Conservation (phyloP, 2,113 vertebrate species). For the Panurus biarmicus region DNA sequence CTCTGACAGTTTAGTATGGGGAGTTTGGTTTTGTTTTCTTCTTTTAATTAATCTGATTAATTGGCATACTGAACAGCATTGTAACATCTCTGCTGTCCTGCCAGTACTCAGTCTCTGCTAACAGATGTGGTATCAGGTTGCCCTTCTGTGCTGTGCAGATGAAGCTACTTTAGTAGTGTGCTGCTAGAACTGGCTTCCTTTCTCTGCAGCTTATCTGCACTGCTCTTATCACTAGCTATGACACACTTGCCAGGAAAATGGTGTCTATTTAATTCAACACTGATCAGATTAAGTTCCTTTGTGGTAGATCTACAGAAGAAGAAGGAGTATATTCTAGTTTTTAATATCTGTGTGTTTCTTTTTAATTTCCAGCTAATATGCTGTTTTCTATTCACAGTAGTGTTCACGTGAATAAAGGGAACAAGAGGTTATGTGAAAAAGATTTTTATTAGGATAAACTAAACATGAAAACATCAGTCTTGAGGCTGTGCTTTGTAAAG, state of each 20-base stretch:
- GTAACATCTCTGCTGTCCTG: not conserved
- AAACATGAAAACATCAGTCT: not conserved
- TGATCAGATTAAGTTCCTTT: slow-evolving; percentile 39
- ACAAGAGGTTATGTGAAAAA: not conserved
- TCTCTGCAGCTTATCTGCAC: not conserved
- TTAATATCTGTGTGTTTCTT: not conserved
- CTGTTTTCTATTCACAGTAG: not conserved
- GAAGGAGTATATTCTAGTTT: not conserved
- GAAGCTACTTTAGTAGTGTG: not conserved
- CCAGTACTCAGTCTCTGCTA: not conserved
- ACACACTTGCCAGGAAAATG: not conserved
- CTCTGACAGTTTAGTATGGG: not conserved
- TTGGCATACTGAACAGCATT: not conserved
- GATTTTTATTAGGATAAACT: not conserved
- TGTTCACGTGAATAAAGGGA: not conserved
- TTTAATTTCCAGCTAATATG: slow-evolving; percentile 6
- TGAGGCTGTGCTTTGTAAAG: not conserved
- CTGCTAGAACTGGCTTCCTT: not conserved
- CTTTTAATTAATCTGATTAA: not conserved
- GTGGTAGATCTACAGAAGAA: not conserved
- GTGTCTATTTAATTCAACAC: not conserved
- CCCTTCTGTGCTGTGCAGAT: not conserved
- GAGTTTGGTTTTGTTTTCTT: rapidly evolving
- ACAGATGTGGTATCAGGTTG: not conserved
- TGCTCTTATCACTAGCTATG: not conserved